Evolutionary conservation across 1,140 invertebrate species (phyloP), one percentile per base, ranked within the genome.

Genomic region (Penaeus indicus): DNA sequence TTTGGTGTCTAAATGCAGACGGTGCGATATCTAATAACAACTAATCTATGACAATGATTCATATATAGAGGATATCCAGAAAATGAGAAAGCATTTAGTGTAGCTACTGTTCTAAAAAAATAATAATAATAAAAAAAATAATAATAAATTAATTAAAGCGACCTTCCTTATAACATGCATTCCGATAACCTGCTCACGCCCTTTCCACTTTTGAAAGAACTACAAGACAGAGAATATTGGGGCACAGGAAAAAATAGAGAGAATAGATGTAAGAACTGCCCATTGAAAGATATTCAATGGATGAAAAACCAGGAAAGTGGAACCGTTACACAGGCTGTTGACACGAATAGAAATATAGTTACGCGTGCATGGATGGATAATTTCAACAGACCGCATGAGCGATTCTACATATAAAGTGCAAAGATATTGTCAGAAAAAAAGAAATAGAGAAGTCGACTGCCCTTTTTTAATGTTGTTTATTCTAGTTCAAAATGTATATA

Each of bases 161-260:
- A 79, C 77, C 77, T 79, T 79, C 77, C 77, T 32, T 79, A 79
- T 79, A 79, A 79, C 42, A 42, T 79, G 22, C 54, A 79, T 42
- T 79, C 13, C 54, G 77, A 79, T 79, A 42, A 79, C 42, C n/a
- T 79, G 16, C 54, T 79, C 77, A 32, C 77, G 38, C 13, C 38
- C 32, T 79, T 42, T 22, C 77, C n/a, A 79, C 38, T 79, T 79
- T 38, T 5, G 19, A 79, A 42, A 79, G 77, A 79, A 32, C n/a
- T 32, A 80, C 25, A 80, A 21, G 78, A 80, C 42, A 81, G 47
- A 81, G 27, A 83, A 42, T 83, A 64, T 83, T 61, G 81, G 32
- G 81, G 47, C 64, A 83, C 61, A 62, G 81, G 63, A 22, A 83
- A 61, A 42, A 61, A 64, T 16, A 64, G 81, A 64, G 81, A 64